Base-by-base conservation (phyloP, 2,797 vertebrate genomes). In the Coregonus sp. region DNA sequence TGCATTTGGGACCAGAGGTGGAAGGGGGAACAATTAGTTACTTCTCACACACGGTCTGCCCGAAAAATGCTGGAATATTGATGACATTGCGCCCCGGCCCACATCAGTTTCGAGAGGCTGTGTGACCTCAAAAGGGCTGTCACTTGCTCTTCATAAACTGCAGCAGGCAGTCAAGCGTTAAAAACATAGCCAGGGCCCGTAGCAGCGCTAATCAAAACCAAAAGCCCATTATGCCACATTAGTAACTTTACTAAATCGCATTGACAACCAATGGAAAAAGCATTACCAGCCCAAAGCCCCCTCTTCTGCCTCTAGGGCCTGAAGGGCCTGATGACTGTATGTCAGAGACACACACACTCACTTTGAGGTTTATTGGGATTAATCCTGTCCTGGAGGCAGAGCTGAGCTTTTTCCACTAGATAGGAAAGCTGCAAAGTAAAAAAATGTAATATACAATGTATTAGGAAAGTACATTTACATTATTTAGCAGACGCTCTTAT, bases 181-280 rank as follows among this genome's bases (percentile, higher is more conserved):
- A 40, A 77, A 84, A 86, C 87, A 87, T 84, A 72, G 81, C 84
- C 89, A 78, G 75, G 74, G 77, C 74, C 78, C 78, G 33, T 66
- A 81, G 85, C 82, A 80, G 82, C 79, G 76, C 78, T 70, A 72
- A 71, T 75, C 74, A 18, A 77, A 80, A 81, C 78, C 74, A 78
- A 88, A 81, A 84, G 85, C 76, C 76, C 74, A 80, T 87, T 80
- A 86, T 81, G 20, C 77, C 75, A 80, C 82, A 89, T 87, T 80
- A 86, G 75, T 20, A 75, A 68, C 40, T 50, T 68, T 35, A 75
- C 76, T 56, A 77, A 77, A 76, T 73, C 72, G 82, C 80, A 86
- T 68, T 80, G 86, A 86, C 78, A 82, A 82, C 65, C 67, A 69
- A 66, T 83, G 80, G 74, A 80, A 84, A 89, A 85, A 72, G 35